phyloP scores from a whole-genome alignment of 2,113 vertebrate species.

The Antechinus flavipes region DNA sequence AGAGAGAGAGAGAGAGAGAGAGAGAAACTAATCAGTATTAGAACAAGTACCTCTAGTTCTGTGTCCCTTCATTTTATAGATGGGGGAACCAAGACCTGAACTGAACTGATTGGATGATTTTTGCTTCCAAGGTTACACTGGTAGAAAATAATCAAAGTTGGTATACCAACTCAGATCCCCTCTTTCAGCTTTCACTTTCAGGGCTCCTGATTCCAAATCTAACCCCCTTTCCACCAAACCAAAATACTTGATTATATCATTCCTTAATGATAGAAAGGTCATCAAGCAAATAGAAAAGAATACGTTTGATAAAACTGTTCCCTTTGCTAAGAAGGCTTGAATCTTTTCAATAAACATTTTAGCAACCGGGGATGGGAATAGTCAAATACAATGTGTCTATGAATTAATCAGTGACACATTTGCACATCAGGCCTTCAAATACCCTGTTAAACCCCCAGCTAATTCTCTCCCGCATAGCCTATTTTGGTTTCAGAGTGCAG shows the following conservation, averaged over 20 bases:
- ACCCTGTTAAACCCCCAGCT: neutral
- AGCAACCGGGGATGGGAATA: neutral
- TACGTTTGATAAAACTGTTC: neutral
- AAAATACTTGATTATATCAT: neutral
- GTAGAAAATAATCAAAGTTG: neutral
- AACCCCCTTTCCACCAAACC: neutral
- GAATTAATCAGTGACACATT: constrained; percentile 50
- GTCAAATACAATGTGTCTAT: neutral
- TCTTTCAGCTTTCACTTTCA: neutral
- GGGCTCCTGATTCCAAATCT: neutral
- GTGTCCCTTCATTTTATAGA: neutral
- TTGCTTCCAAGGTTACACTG: neutral
- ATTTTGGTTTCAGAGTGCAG: constrained; percentile 36
- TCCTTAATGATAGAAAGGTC: neutral
- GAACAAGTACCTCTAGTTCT: neutral
- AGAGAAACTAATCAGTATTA: neutral
- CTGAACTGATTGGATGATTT: neutral
- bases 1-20: too few relatives aligned
- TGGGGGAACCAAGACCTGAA: neutral
- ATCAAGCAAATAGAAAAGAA: neutral
- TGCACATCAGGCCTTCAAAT: constrained; percentile 1
- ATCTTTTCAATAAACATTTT: neutral
- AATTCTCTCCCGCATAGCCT: constrained; percentile 28
- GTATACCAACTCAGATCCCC: neutral
- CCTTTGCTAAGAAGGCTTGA: constrained; percentile 1